Conservation (phyloP, 2,888 invertebrate genomes). For the Cenopis cana region DNA sequence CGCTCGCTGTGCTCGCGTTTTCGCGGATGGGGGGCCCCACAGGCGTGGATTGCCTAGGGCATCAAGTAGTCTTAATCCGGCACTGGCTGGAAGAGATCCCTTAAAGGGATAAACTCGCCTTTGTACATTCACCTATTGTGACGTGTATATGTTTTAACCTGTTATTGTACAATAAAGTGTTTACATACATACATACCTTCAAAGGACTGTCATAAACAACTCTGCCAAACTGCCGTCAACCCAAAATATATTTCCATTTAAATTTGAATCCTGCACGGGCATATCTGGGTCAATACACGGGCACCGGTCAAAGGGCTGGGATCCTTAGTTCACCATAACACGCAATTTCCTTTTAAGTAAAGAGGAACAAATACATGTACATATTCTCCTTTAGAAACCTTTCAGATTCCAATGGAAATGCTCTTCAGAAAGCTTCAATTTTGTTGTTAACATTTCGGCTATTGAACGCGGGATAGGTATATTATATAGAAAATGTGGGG, state of each 20-base stretch:
- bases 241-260: constrained; percentile 24
- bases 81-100: too few species aligned
- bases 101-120: too few species aligned
- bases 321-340: constrained; percentile 18
- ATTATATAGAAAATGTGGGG: neutral
- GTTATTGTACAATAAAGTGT: too few species aligned
- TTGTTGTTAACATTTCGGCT: constrained; percentile 8
- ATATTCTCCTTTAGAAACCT: neutral
- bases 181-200: too few species aligned
- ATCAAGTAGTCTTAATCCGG: too few species aligned
- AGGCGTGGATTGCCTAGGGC: too few species aligned
- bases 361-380: constrained; percentile 19
- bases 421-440: neutral
- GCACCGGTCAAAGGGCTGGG: constrained; percentile 18
- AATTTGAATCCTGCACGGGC: constrained; percentile 17
- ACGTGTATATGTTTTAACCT: too few species aligned
- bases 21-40: too few species aligned
- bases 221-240: neutral
- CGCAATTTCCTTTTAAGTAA: constrained; percentile 21
- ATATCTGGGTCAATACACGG: constrained; percentile 29
- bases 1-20: too few species aligned
- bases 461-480: constrained; percentile 1
- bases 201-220: constrained; percentile 16
- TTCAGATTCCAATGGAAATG: neutral
- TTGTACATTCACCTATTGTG: too few species aligned